Evolutionary conservation across 2,797 vertebrate genomes (phyloP), one percentile per base, ranked within the genome.

Genomic region (Smutsia temminckii): DNA sequence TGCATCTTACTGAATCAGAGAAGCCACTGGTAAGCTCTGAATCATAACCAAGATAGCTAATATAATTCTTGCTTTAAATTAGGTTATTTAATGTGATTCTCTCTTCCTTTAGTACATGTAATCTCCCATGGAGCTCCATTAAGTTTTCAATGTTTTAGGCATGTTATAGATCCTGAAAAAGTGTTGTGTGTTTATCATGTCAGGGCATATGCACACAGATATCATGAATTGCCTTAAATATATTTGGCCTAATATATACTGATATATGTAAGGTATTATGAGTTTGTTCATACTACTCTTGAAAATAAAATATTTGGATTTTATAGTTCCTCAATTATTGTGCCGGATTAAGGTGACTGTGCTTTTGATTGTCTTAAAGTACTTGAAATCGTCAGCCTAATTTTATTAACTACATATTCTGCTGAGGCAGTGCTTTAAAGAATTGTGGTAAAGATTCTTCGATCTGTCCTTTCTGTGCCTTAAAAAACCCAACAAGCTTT

Each of bases 51-150:
- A 98, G 96, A 86, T 97, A 98, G 95, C 94, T 98, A 98, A 98
- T 98, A 51, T 85, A 98, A 98, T 98, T 98, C 96, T 98, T 97
- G 72, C 64, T 97, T 97, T 97, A 98, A 98, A 97, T 98, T 97
- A 81, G 68, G 63, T 97, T 97, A 97, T 96, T 97, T 98, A 98
- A 98, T 97, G 71, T 96, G 89, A 92, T 94, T 98, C 94, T 98
- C 59, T 95, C 95, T 96, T 97, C 87, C 92, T 91, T 94, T 96
- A 95, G 63, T 95, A 61, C 75, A 42, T 92, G 93, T 97, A 96
- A 95, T 98, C 64, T 95, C 94, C 68, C 94, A 21, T 92, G 83
- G 96, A 86, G 79, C 97, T 85, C 55, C 89, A 94, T 95, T 85
- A 97, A 37, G 13, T 94, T 95, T 95, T 98, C 74, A 94, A 18